Evolutionary conservation across 2,888 invertebrate genomes (phyloP), one percentile per base, ranked within the genome.

Genomic region (Neocrepidodera transversa): DNA sequence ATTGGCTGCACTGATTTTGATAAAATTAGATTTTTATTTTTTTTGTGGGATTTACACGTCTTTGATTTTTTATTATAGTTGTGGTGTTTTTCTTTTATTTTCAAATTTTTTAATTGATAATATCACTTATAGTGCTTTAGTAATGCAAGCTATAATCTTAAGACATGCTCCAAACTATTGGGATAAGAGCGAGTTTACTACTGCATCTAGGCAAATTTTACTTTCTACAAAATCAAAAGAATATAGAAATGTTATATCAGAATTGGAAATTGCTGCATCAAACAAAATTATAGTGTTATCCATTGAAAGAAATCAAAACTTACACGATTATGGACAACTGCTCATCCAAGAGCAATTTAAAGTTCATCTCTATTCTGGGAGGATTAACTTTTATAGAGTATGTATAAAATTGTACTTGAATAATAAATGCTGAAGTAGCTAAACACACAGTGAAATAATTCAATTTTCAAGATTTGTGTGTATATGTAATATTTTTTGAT

Each of bases 131-230:
- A n/a, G n/a, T n/a, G n/a, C n/a, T 36, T 16, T 40, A 26, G 2
- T 45, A 20, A 60, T 63, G 57, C 53, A 63, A 36, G 20, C 13
- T 1, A 28, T 51, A 10, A 63, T 68, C 11, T 26, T 63, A 10
- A 42, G 38, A 78, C 80, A 64, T 43, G 58, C 63, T 5, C 68
- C 68, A 1, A n/a, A 35, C 2, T 60, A 59, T 38, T 72, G 74
- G 2, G 74, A 82, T 36, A 45, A 13, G 14, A 30, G 2, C 7
- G 16, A 11, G 0, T 8, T 7, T 2, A 43, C 13, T 14, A 43
- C 13, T 14, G 11, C 38, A 11, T 40, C 51, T 7, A 48, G 10
- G 6, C 38, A 26, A 23, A 28, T 51, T 45, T 28, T 14, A 8
- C 1, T 52, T 28, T 10, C 35, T 17, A 17, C 2, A 8, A 18